These are phyloP conservation scores for Acrobasis repandana DNA, from an alignment of 2,888 invertebrate genomes.

Conservation along the genomic window DNA sequence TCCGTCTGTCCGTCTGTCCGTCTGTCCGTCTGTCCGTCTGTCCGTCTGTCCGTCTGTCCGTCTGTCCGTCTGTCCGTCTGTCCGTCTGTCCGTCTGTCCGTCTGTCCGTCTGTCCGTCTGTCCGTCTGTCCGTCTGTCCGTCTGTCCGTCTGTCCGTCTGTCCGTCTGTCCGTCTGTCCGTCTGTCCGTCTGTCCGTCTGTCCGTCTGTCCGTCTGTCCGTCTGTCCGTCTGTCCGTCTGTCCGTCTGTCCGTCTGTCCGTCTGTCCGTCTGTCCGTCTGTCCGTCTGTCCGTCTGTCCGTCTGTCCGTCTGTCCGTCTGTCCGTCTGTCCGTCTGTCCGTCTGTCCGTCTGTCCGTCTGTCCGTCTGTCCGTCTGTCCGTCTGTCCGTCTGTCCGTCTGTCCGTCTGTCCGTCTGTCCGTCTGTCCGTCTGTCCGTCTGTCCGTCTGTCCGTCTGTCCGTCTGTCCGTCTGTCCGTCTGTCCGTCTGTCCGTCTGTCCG, in stretches of 20 bases:
- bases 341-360: slow-evolving; percentile 14
- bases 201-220: slow-evolving; percentile 13
- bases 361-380: slow-evolving; percentile 13
- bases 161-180: slow-evolving; percentile 13
- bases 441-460: slow-evolving; percentile 13
- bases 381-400: slow-evolving; percentile 14
- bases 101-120: slow-evolving; percentile 14
- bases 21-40: slow-evolving; percentile 14
- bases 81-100: slow-evolving; percentile 13
- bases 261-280: slow-evolving; percentile 14
- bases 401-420: slow-evolving; percentile 13
- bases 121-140: slow-evolving; percentile 13
- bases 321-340: slow-evolving; percentile 13
- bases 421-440: slow-evolving; percentile 14
- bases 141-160: slow-evolving; percentile 14
- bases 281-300: slow-evolving; percentile 13
- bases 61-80: slow-evolving; percentile 14
- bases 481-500: slow-evolving; percentile 13
- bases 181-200: slow-evolving; percentile 14
- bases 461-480: slow-evolving; percentile 14
- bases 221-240: slow-evolving; percentile 13
- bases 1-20: slow-evolving; percentile 13
- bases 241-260: slow-evolving; percentile 13
- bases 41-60: slow-evolving; percentile 13
- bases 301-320: slow-evolving; percentile 14